Base-by-base conservation (phyloP, 2,797 vertebrate genomes). In the Syndactyla subalaris region DNA sequence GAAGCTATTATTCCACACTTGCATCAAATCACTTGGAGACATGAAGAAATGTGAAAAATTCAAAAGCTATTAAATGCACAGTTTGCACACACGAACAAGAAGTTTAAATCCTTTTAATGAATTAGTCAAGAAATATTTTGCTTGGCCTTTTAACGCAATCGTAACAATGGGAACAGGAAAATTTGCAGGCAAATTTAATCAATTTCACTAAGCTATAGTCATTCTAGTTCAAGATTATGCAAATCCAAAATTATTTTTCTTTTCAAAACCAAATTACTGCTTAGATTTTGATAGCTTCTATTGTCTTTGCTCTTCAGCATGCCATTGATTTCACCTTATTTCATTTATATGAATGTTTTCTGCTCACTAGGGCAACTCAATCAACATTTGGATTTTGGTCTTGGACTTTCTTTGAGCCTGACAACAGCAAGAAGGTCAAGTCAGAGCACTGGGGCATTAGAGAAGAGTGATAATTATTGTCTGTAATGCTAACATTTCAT, bases 211-310 rank as follows among this genome's bases (percentile, higher is more conserved):
- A 93, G 52, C 62, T 39, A 54, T 21, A 86, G 29, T 59, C 15
- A 49, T 84, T 89, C 49, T 73, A 29, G 45, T 90, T 92, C 57
- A 92, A 79, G 77, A 61, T 88, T 82, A 94, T 95, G 94, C 41
- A 93, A 96, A 93, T 95, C 14, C 34, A 67, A 71, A 95, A 92
- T 90, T 71, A 78, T 94, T 96, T 92, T 90, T 81, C 83, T 67
- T 93, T 96, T 92, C 34, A 76, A 86, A 95, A 92, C 18, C 38
- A 86, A 93, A 96, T 95, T 71, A 84, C 36, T 49, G 14, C 67
- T 76, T 85, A 49, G 24, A 59, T 84, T 93, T 92, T 94, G 66
- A 93, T 92, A 71, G 71, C 80, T 90, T 76, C 38, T 71, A 30
- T 96, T 92, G 85, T 95, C 85, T 96, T 74, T 90, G 45, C n/a